phyloP scores from a whole-genome alignment of 2,113 vertebrate genomes.

The Gavia stellata region DNA sequence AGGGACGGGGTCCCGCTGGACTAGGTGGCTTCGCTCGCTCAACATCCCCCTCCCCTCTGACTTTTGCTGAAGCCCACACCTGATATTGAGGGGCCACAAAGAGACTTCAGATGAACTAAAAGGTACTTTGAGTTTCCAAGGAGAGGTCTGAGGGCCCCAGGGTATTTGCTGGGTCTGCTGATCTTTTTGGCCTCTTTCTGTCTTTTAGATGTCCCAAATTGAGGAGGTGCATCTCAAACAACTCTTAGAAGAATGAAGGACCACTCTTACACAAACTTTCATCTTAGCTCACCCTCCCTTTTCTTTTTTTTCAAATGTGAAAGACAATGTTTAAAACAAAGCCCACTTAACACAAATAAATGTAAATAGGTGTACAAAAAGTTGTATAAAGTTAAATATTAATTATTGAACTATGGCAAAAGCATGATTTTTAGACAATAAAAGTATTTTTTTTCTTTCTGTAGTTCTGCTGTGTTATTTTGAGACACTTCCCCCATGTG shows the following conservation, averaged over 20 bases:
- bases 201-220: constrained; percentile 12
- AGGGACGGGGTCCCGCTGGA: constrained; percentile 8
- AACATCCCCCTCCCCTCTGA: constrained; percentile 53
- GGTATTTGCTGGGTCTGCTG: neutral
- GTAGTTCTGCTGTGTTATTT: constrained; percentile 31
- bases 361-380: constrained; percentile 67
- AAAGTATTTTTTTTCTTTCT: constrained; percentile 16
- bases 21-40: constrained; percentile 45
- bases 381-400: constrained; percentile 27
- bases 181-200: neutral
- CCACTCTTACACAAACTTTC: neutral
- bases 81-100: neutral
- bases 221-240: neutral
- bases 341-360: neutral
- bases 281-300: neutral
- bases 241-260: constrained; percentile 37
- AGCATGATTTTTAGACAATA: constrained; percentile 48
- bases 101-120: neutral
- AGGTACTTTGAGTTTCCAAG: constrained; percentile 16
- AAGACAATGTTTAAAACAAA: neutral
- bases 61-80: neutral
- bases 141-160: neutral
- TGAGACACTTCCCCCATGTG: neutral
- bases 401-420: constrained; percentile 16
- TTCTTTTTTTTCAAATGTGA: constrained; percentile 8